Conservation (phyloP, 2,113 vertebrate species). For the Vireo altiloquus region DNA sequence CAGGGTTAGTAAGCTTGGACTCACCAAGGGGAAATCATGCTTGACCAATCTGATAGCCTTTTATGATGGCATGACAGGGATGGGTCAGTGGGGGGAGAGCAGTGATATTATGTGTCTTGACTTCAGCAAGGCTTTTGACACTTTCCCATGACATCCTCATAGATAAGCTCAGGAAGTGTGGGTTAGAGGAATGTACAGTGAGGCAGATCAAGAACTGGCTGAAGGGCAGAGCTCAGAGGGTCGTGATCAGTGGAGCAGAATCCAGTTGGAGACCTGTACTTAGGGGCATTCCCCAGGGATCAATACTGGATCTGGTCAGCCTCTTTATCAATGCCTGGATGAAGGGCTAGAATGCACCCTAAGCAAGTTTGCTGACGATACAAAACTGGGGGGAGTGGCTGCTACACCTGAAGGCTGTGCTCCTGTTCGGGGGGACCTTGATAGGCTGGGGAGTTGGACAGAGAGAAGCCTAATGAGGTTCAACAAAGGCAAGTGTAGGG, state of each 20-base stretch:
- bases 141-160: not conserved
- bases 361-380: not conserved
- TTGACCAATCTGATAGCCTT: too few relatives aligned
- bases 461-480: not conserved
- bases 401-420: not conserved
- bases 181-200: not conserved
- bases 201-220: not conserved
- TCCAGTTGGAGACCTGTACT: not conserved
- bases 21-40: too few relatives aligned
- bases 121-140: too few relatives aligned
- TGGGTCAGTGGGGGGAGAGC: too few relatives aligned
- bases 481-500: not conserved
- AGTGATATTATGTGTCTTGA: too few relatives aligned
- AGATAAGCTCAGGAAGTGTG: not conserved
- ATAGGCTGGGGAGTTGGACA: not conserved
- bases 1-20: too few relatives aligned
- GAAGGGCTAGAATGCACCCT: not conserved
- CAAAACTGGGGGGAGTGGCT: not conserved
- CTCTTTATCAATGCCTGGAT: not conserved
- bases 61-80: too few relatives aligned
- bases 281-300: not conserved
- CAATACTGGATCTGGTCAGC: not conserved
- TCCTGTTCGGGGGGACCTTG: too few relatives aligned
- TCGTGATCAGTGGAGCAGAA: accelerated
- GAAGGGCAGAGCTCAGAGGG: not conserved